phyloP scores from a whole-genome alignment of 2,888 invertebrate genomes.

The Trissolcus brochymenae region DNA sequence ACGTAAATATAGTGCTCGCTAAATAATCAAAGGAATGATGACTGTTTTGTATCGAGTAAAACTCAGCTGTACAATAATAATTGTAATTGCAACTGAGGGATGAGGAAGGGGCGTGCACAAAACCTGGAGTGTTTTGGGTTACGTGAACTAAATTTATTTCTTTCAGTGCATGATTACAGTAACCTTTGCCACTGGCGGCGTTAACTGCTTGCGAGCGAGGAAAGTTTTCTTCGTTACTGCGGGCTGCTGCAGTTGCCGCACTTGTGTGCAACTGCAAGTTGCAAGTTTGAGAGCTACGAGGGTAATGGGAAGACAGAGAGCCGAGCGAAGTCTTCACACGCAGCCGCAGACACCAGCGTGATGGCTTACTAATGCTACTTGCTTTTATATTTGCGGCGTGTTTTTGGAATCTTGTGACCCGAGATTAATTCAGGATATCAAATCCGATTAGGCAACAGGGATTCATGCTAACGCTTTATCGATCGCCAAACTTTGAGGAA shows the following conservation, averaged over 20 bases:
- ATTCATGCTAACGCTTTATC: background rate
- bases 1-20: too few relatives aligned
- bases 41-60: too few relatives aligned
- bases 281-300: constrained; percentile 29
- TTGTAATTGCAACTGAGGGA: too few relatives aligned
- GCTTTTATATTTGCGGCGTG: constrained; percentile 34
- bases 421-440: constrained; percentile 12
- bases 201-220: constrained; percentile 36
- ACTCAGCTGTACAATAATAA: too few relatives aligned
- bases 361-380: constrained; percentile 43
- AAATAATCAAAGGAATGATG: too few relatives aligned
- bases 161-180: constrained; percentile 32
- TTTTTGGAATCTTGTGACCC: constrained; percentile 17
- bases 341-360: constrained; percentile 14
- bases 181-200: constrained; percentile 36
- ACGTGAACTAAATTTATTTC: constrained; percentile 19
- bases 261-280: constrained; percentile 22
- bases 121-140: constrained; percentile 13
- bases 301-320: constrained; percentile 9
- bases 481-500: constrained; percentile 5
- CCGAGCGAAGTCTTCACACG: constrained; percentile 4
- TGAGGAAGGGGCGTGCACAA: background rate
- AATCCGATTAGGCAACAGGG: constrained; percentile 7
- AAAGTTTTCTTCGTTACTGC: constrained; percentile 48
- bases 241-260: constrained; percentile 40